phyloP scores from a whole-genome alignment of 2,797 vertebrate species.

The Phataginus tetradactyla region DNA sequence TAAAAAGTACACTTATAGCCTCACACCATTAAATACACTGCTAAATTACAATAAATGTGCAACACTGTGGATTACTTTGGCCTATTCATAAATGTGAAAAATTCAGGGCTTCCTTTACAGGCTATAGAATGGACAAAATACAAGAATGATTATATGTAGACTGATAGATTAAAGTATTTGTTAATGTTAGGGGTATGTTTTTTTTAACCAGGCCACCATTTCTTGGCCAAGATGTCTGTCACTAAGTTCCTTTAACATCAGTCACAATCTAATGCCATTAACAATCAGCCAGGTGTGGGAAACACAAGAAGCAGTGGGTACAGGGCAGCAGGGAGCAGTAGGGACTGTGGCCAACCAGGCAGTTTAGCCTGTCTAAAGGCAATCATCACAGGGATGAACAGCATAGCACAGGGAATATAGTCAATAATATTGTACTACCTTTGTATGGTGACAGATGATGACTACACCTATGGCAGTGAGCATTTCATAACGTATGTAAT shows the following conservation, averaged over 20 bases:
- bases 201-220: constrained; percentile 22
- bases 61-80: neutral
- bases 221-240: neutral
- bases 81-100: constrained; percentile 6
- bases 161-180: constrained; percentile 27
- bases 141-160: neutral
- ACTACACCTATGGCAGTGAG: too few species aligned
- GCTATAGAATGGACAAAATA: neutral
- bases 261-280: neutral
- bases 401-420: too few species aligned
- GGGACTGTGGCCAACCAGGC: neutral
- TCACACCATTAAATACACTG: neutral
- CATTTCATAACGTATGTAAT: too few species aligned
- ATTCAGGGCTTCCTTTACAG: neutral
- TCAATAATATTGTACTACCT: too few species aligned
- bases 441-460: too few species aligned
- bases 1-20: constrained; percentile 5
- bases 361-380: neutral
- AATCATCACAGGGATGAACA: neutral
- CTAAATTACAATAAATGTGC: constrained; percentile 34
- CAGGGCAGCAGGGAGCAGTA: neutral
- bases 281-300: neutral
- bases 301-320: neutral
- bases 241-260: neutral
- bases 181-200: neutral